Evolutionary conservation across 2,797 vertebrate genomes (phyloP), one percentile per base, ranked within the genome.

Genomic region (Liasis olivaceus): DNA sequence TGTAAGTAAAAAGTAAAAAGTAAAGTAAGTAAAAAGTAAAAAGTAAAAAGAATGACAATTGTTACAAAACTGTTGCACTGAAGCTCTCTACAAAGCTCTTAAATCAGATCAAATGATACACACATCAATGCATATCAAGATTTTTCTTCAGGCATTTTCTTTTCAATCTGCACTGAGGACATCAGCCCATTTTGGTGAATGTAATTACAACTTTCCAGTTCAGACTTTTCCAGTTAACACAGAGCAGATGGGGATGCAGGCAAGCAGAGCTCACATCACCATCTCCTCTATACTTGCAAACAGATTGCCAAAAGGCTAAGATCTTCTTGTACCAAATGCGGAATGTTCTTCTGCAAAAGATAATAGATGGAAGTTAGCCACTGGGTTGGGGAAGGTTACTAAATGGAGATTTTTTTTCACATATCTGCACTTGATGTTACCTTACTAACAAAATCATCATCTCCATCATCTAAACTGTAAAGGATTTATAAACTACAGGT

Each of bases 71-170:
- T 62, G 59, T 51, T 12, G 15, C 56, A 2, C 64, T 94, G 94
- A 91, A 20, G 15, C 36, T 0, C n/a, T 89, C 14, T 51, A 91
- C 69, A 5, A 84, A 20, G 63, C 72, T 88, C 92, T 90, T 90
- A 95, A 58, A 91, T 87, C 87, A 92, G 85, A 94, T 77, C 63
- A n/a, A n/a, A 15, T 36, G 69, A 36, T 72, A 72, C 90, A 58
- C 89, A 0, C 4, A 77, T 56, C 26, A 56, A 47, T 89, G 8
- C 51, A 1, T 58, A 72, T 85, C 84, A 87, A 91, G 86, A 7
- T 17, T 72, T 72, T 36, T 36, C n/a, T 36, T 36, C 31, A 72
- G 31, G 15, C 8, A 15, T 36, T 36, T 72, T 72, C 31, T 72
- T 72, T 72, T 72, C 31, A 72, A 72, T 72, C 15, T 72, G 69